Evolutionary conservation across 2,888 invertebrate genomes (phyloP).

Genomic region (Ferrisia virgata): DNA sequence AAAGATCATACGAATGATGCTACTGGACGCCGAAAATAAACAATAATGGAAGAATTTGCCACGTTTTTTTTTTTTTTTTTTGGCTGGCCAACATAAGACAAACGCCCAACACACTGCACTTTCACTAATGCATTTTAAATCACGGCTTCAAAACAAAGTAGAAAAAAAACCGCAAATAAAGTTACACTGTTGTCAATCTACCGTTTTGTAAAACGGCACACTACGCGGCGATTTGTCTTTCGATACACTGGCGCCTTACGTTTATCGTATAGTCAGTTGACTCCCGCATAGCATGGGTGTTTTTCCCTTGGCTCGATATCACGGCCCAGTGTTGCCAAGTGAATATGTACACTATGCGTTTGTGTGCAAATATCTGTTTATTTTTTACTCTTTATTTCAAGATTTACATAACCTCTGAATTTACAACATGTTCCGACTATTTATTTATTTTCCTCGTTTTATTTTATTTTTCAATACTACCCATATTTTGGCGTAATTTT

Average conservation of each 20-base stretch:
- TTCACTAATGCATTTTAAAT: not conserved
- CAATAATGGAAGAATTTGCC: not conserved
- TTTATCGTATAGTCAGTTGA: conserved; percentile 33
- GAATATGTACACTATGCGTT: conserved; percentile 24
- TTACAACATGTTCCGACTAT: not conserved
- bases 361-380: conserved; percentile 12
- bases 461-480: not conserved
- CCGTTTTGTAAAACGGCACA: conserved; percentile 22
- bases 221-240: conserved; percentile 38
- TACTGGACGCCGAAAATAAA: not conserved
- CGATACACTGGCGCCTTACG: conserved; percentile 39
- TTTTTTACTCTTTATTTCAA: conserved; percentile 1
- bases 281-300: conserved; percentile 38
- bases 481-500: not conserved
- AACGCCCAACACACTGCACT: not conserved
- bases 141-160: not conserved
- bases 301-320: conserved; percentile 39
- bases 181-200: conserved; percentile 23
- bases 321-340: conserved; percentile 37
- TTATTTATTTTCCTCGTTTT: not conserved
- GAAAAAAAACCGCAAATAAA: conserved; percentile 10
- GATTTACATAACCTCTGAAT: not conserved
- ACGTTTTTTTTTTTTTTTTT: no score
- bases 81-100: not conserved
- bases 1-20: not conserved